Conservation (phyloP, 2,888 invertebrate genomes). For the Chaitophorus viminalis region DNA sequence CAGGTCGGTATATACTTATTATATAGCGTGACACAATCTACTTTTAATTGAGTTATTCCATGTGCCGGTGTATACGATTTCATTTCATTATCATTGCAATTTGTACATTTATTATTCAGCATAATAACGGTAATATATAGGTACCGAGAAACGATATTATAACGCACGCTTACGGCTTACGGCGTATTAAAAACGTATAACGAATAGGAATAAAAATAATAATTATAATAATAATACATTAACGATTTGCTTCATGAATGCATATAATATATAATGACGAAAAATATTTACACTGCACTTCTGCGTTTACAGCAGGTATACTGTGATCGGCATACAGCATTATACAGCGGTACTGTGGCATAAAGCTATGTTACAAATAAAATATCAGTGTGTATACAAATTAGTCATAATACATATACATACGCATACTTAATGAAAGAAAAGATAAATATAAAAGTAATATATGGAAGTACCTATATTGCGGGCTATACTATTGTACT, state of each 20-base stretch:
- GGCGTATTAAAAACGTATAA: background rate
- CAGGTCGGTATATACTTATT: background rate
- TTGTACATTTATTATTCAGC: slow-evolving; percentile 31
- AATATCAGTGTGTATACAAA: too few species aligned
- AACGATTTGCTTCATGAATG: background rate
- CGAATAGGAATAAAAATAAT: background rate
- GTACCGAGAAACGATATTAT: background rate
- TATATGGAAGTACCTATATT: too few species aligned
- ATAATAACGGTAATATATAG: background rate
- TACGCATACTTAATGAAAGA: background rate
- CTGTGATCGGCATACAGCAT: too few species aligned
- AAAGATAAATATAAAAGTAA: background rate
- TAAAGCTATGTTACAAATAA: too few species aligned
- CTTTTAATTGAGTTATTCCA: slow-evolving; percentile 52
- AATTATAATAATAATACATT: slow-evolving; percentile 24
- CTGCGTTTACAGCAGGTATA: too few species aligned
- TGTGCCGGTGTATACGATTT: slow-evolving; percentile 18
- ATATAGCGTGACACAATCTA: slow-evolving; percentile 32
- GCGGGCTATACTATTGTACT: too few species aligned
- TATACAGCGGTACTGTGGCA: too few species aligned
- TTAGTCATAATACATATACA: too few species aligned
- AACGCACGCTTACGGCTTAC: slow-evolving; percentile 4
- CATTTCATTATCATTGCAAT: slow-evolving; percentile 19
- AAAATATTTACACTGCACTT: background rate
- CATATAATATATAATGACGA: background rate